phyloP scores from a whole-genome alignment of 2,113 vertebrate genomes.

The Apodemus sylvaticus region DNA sequence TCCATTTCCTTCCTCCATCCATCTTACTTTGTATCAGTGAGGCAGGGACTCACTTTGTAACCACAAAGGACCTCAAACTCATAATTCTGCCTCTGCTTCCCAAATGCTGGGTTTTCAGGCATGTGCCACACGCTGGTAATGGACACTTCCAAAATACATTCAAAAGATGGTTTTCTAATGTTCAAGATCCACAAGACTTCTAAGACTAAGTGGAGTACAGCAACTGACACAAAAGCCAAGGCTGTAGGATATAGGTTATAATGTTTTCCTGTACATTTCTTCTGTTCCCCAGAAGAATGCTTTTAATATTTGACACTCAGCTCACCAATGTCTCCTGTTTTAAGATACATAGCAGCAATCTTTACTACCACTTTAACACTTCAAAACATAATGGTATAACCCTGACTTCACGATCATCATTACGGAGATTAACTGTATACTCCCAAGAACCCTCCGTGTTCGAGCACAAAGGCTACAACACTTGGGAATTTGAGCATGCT shows the following conservation, averaged over 20 bases:
- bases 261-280: neutral
- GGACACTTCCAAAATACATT: neutral
- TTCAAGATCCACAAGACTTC: neutral
- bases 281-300: neutral
- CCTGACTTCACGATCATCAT: conserved; percentile 1
- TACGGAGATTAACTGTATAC: neutral
- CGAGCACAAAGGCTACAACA: neutral
- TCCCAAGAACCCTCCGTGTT: neutral
- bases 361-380: neutral
- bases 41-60: neutral
- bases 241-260: neutral
- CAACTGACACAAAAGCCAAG: neutral
- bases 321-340: neutral
- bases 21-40: neutral
- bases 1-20: neutral
- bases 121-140: neutral
- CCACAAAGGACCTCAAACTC: neutral
- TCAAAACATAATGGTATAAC: conserved; percentile 15
- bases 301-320: neutral
- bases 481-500: neutral
- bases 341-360: neutral
- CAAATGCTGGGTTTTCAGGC: neutral
- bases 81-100: neutral
- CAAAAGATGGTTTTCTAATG: conserved; percentile 21
- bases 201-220: neutral